Evolutionary conservation across 2,888 invertebrate species (phyloP), one percentile per base, ranked within the genome.

Genomic region (Eurytoma californica): DNA sequence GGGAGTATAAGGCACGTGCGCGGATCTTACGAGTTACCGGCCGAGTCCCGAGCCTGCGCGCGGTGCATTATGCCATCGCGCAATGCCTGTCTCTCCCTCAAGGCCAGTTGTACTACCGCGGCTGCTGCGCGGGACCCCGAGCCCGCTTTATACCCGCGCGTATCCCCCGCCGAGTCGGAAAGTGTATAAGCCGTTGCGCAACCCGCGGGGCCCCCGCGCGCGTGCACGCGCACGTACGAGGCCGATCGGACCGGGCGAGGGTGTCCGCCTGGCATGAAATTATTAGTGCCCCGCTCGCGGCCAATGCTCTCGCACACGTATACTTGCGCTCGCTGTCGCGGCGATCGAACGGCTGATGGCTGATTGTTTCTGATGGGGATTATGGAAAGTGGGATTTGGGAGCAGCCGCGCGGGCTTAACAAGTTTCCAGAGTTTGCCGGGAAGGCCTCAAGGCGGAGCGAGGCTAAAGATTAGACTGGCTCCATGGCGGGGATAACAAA

Each of bases 41-140:
- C n/a, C 53, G 53, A 53, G 53, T 63, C 86, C 63, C 57, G 55
- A 39, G 39, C 39, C 39, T 39, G 63, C 51, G 47, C 79, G 82
- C 83, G 79, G 83, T 83, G 85, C 86, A 87, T 89, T 89, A 89
- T 89, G 87, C 86, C 87, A 87, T 87, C 87, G 87, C 82, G 86
- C 86, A 86, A 86, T 85, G 87, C 85, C 87, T 88, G 86, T 88
- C 86, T 84, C 39, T 12, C 55, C 88, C 86, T 86, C 88, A 89
- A 90, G 89, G 90, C 87, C 88, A 88, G 86, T 87, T 88, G 85
- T 89, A 88, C 89, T 88, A 88, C 89, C 47, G 12, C 24, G 28
- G 66, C 39, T 16, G 47, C 13, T 18, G n/a, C 49, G 49, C 18
- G 58, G 16, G 13, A 63, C 47, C 39, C 47, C 18, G 18, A 30